phyloP scores from a whole-genome alignment of 1,140 invertebrate genomes.

The Drosophila navojoa region DNA sequence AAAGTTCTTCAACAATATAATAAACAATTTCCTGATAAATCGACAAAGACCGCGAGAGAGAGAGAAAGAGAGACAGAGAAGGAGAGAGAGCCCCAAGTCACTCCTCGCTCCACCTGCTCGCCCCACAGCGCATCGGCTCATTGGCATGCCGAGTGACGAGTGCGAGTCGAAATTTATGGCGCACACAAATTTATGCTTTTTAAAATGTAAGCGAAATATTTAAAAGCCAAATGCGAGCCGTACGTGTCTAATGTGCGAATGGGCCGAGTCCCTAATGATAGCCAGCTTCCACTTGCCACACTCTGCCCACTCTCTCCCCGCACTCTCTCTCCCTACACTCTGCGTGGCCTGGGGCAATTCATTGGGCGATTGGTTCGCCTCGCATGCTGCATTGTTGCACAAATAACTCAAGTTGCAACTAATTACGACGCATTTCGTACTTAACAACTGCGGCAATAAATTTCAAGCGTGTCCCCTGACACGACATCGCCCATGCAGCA shows the following conservation, averaged over 20 bases:
- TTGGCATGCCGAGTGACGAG: constrained; percentile 62
- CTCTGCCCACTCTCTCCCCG: neutral
- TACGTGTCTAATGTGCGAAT: constrained; percentile 81
- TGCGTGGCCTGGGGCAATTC: constrained; percentile 16
- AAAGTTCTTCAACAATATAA: constrained; percentile 71
- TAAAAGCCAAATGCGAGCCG: constrained; percentile 50
- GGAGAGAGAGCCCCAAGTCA: neutral
- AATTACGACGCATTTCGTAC: constrained; percentile 81
- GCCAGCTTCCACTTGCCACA: constrained; percentile 2
- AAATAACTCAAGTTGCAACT: constrained; percentile 83
- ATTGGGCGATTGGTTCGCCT: constrained; percentile 32
- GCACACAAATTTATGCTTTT: constrained; percentile 70
- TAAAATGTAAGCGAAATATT: constrained; percentile 70
- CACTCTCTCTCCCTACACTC: no score
- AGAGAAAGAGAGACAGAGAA: neutral
- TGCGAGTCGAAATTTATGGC: constrained; percentile 67
- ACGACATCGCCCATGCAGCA: constrained; percentile 63
- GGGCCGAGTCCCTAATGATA: constrained; percentile 55
- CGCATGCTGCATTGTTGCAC: constrained; percentile 71
- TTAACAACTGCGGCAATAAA: constrained; percentile 80
- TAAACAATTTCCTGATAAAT: constrained; percentile 82
- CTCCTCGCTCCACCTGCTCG: neutral
- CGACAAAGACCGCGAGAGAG: constrained; percentile 29
- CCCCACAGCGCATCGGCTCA: constrained; percentile 41
- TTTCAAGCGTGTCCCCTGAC: constrained; percentile 76